Base-by-base conservation (phyloP, 1,140 invertebrate species). In the Bathynomus jamesi region DNA sequence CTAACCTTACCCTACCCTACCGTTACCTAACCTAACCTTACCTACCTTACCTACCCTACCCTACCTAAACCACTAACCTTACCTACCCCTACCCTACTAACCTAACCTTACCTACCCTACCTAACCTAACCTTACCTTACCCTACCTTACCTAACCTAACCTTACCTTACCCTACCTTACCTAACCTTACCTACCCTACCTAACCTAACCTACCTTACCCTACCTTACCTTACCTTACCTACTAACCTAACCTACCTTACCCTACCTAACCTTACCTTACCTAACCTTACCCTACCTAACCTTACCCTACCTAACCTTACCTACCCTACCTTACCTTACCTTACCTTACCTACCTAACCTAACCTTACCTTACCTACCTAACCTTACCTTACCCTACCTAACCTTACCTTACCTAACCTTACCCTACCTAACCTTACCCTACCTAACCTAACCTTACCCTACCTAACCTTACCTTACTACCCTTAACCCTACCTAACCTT, bases 61-160 rank as follows among this genome's bases (percentile, higher is more conserved):
- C n/a, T n/a, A n/a, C n/a, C n/a, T n/a, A n/a, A n/a, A n/a, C n/a
- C n/a, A n/a, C n/a, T n/a, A n/a, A n/a, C n/a, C n/a, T n/a, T n/a
- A n/a, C n/a, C n/a, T n/a, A n/a, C n/a, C n/a, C n/a, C n/a, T n/a
- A n/a, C n/a, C n/a, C n/a, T n/a, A n/a, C n/a, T n/a, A n/a, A n/a
- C n/a, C n/a, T n/a, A n/a, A n/a, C n/a, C n/a, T n/a, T n/a, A n/a
- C n/a, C n/a, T n/a, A n/a, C n/a, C n/a, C n/a, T n/a, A n/a, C n/a
- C n/a, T n/a, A n/a, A n/a, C n/a, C n/a, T n/a, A 53, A 53, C 46
- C 46, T 53, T 53, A 53, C 46, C 46, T 53, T 53, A 53, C 46
- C 46, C 21, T 13, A 53, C 46, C 46, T 53, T 53, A 53, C 46
- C 46, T 53, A 53, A 53, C 46, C 46, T 53, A 13, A 53, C 46